Evolutionary conservation across 2,113 vertebrate species (phyloP), one percentile per base, ranked within the genome.

Genomic region (Nibea coibor): DNA sequence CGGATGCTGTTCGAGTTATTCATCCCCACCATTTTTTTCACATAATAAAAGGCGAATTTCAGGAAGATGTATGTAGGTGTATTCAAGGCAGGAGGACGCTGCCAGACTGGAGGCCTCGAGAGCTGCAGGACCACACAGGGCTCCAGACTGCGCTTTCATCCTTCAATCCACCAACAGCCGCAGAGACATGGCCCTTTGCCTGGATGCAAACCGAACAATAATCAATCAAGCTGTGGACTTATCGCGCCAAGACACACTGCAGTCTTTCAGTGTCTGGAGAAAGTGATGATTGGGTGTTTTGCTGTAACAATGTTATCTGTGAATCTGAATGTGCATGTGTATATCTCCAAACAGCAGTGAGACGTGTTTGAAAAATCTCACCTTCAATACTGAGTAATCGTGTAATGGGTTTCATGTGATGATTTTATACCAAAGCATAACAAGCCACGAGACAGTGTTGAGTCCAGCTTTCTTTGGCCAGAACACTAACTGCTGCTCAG

Each of bases 131-230:
- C 86, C 83, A 76, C 86, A 74, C 85, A 80, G 58, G 28, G 66
- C 63, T 70, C 70, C 73, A 84, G 78, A 91, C 72, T 53, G 31
- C 78, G 59, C 69, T 62, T 79, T 81, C 75, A 82, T 87, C 58
- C 75, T 85, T 93, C 90, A 87, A 76, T 81, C 82, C 66, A n/a
- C 61, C 82, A 88, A 78, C 84, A 88, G 83, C 84, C 72, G 5
- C 72, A 63, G 72, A 89, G 82, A 91, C 79, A 1, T 82, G 85
- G 83, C 64, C 51, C 67, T 35, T 53, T 62, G 90, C 84, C 82
- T 92, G 78, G 67, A 91, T 28, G 42, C 68, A 83, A 84, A 75
- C 76, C n/a, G 70, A 91, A 84, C 81, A 66, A 57, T 84, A 85
- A 91, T 93, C 89, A 89, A 84, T 90, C 91, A 87, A 75, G 22